These are phyloP conservation scores for Mellilla xanthometata DNA, from an alignment of 2,888 invertebrate species.

Conservation along the genomic window DNA sequence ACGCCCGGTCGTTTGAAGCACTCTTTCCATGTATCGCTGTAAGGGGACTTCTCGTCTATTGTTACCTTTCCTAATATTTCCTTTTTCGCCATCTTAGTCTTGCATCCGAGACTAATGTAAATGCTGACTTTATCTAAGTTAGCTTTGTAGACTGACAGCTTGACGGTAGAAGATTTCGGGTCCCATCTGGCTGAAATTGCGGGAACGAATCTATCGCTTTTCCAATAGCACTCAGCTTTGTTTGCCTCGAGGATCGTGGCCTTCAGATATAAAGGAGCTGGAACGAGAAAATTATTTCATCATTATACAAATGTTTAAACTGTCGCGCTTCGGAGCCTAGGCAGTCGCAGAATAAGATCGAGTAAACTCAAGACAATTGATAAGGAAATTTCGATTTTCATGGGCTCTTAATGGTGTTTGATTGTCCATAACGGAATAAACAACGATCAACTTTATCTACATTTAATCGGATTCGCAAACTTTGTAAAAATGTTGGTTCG, in stretches of 20 bases:
- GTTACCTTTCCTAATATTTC: conserved; percentile 85
- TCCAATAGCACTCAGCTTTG: conserved; percentile 84
- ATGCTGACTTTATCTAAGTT: conserved; percentile 85
- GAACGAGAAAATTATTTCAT: conserved; percentile 35
- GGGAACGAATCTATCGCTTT: conserved; percentile 88
- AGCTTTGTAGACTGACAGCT: conserved; percentile 84
- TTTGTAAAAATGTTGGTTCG: neutral
- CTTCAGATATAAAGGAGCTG: conserved; percentile 89
- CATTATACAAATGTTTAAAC: conserved; percentile 13
- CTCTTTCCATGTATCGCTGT: conserved; percentile 84
- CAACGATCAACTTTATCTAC: conserved; percentile 3
- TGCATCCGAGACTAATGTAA: conserved; percentile 85
- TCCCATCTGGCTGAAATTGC: conserved; percentile 90
- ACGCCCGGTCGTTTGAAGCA: conserved; percentile 80
- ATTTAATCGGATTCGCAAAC: neutral
- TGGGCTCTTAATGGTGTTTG: conserved; percentile 16
- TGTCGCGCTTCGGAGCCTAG: neutral
- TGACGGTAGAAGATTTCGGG: conserved; percentile 84
- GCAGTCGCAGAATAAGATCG: no score
- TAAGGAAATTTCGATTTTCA: conserved; percentile 2
- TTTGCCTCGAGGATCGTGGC: conserved; percentile 88
- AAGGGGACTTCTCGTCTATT: conserved; percentile 83
- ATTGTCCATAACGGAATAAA: neutral
- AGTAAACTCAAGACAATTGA: conserved; percentile 1
- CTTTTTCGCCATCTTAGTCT: conserved; percentile 86